A percentile compares a stretch with the other conserved stretches of the same genome.
phyloP scores from a whole-genome alignment of 2,797 vertebrate species.

The Notamacropus eugenii region DNA sequence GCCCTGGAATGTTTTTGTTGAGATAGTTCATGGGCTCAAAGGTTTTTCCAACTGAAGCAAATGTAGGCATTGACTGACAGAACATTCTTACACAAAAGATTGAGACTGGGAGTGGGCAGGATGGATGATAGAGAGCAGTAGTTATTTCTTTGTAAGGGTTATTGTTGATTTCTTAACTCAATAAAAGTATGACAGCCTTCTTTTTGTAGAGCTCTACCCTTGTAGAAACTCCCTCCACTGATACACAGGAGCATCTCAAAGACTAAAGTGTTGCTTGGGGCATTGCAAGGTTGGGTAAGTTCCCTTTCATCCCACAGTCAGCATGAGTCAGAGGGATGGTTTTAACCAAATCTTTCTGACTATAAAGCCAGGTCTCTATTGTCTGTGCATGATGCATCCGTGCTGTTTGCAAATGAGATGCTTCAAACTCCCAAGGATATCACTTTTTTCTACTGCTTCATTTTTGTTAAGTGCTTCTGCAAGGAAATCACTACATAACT shows the following conservation, averaged over 20 bases:
- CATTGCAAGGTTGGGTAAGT: neutral
- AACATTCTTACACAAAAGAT: neutral
- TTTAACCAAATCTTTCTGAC: neutral
- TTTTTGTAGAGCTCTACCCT: neutral
- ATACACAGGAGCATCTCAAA: neutral
- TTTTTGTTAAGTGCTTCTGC: neutral
- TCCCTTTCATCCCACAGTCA: neutral
- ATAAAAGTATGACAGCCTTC: neutral
- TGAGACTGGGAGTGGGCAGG: neutral
- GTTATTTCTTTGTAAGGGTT: neutral
- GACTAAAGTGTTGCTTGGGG: neutral
- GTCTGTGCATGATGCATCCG: neutral
- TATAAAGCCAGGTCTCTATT: neutral
- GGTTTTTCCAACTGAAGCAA: neutral
- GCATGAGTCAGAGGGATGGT: neutral
- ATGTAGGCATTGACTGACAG: neutral
- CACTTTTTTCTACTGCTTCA: neutral
- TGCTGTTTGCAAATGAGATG: neutral
- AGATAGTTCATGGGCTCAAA: neutral
- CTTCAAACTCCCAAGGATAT: neutral
- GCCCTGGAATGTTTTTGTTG: neutral
- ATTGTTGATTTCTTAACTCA: neutral
- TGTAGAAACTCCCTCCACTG: neutral
- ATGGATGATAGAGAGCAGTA: neutral
- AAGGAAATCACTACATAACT: conserved; percentile 11